These are phyloP conservation scores for Gymnoscelis rufifasciata DNA, from an alignment of 2,888 invertebrate species.

Conservation along the genomic window DNA sequence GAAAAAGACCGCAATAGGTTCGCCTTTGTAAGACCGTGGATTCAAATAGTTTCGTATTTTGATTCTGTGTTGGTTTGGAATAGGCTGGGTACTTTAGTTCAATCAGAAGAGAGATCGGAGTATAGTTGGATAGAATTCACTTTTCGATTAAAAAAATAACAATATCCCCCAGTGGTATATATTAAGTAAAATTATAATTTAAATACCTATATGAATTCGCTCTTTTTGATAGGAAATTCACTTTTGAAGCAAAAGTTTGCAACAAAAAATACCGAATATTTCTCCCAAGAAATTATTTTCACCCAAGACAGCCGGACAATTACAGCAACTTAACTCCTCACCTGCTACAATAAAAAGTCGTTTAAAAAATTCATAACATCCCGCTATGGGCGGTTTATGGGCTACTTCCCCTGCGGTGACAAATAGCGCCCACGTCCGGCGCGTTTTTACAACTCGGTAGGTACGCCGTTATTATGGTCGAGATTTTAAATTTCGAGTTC, in stretches of 20 bases:
- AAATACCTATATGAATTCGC: too few relatives aligned
- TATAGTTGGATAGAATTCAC: too few relatives aligned
- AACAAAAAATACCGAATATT: too few relatives aligned
- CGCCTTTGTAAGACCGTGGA: constrained; percentile 14
- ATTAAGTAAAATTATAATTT: too few relatives aligned
- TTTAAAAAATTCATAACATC: constrained; percentile 33
- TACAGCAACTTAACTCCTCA: constrained; percentile 17
- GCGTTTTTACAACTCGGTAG: constrained; percentile 50
- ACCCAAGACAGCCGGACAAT: constrained; percentile 12
- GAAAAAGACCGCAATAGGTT: constrained; percentile 18
- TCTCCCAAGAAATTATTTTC: constrained; percentile 11
- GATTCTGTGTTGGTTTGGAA: neutral
- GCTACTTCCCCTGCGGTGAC: constrained; percentile 37
- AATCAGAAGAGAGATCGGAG: too few relatives aligned
- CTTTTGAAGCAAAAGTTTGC: too few relatives aligned
- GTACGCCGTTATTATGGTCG: constrained; percentile 24
- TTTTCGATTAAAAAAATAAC: too few relatives aligned
- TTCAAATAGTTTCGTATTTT: neutral
- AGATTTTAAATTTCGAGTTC: constrained; percentile 13
- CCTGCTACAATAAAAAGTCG: constrained; percentile 28
- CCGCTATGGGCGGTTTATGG: constrained; percentile 44
- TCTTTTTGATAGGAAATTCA: too few relatives aligned
- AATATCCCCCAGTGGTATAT: too few relatives aligned
- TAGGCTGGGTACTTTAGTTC: too few relatives aligned
- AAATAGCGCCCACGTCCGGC: constrained; percentile 35